Percentiles rank a stretch among this genome's conserved stretches.
Evolutionary conservation across 92 coral and sea anemone species (phyloP).

Genomic region (Phymanthus crucifer): DNA sequence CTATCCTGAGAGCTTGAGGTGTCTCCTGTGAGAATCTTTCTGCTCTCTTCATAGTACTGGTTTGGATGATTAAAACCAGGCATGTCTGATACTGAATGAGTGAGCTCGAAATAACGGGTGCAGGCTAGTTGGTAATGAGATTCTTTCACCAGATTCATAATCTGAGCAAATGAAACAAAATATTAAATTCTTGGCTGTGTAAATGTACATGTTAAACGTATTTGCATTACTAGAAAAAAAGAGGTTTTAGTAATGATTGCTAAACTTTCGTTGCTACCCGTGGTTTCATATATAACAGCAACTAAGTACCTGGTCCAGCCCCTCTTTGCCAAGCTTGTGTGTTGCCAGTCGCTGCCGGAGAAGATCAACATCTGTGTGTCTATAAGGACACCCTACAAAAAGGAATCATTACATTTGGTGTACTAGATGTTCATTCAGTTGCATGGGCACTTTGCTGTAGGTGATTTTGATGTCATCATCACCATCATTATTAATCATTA

Average conservation of each 20-base stretch:
- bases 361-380: constrained; percentile 90
- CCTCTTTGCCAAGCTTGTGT: constrained; percentile 77
- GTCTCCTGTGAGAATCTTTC: constrained; percentile 33
- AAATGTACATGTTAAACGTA: too few relatives aligned
- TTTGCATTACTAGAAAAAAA: too few relatives aligned
- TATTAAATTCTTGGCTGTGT: not conserved
- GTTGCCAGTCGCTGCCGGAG: constrained; percentile 72
- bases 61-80: constrained; percentile 89
- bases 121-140: constrained; percentile 97
- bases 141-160: constrained; percentile 79
- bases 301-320: constrained; percentile 82
- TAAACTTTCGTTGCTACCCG: not conserved
- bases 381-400: constrained; percentile 86
- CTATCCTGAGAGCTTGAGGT: constrained; percentile 17
- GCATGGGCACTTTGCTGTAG: too few relatives aligned
- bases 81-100: constrained; percentile 59
- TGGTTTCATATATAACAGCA: not conserved
- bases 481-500: too few relatives aligned
- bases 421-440: too few relatives aligned
- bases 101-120: constrained; percentile 90
- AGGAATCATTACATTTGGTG: not conserved
- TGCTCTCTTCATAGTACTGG: constrained; percentile 94
- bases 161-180: constrained; percentile 41
- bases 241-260: not conserved
- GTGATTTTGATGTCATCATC: too few relatives aligned